Evolutionary conservation across 1,140 invertebrate species (phyloP), one percentile per base, ranked within the genome.

Genomic region (Contarinia nasturtii): DNA sequence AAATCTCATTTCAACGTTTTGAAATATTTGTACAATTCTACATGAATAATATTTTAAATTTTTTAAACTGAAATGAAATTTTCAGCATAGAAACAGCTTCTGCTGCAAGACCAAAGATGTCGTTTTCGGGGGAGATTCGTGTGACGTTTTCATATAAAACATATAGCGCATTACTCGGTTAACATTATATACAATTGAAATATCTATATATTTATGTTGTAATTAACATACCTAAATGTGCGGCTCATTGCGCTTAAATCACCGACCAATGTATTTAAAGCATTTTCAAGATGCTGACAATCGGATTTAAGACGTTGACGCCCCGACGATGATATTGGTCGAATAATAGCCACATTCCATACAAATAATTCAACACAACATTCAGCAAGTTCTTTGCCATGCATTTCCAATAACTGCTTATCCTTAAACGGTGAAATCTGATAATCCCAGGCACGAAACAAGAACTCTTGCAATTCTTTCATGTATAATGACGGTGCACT

Each of bases 401-500:
- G 77, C 76, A 75, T 75, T 57, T 77, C 67, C 33, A 86, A 69
- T 49, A 83, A 67, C 50, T 76, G 68, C 53, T 74, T 72, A 59
- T 83, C 81, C 50, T 79, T 73, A 54, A 81, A 90, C 37, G 75
- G 69, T n/a, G 69, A 59, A 18, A 90, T 67, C 59, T 89, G 89
- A 48, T 80, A 77, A 20, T 70, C 70, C 46, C 77, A 75, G 14
- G 77, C 83, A 51, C 91, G 71, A 11, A 72, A 66, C 47, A 95
- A 77, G 65, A 96, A 95, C 48, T 82, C 76, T 60, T 90, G 86
- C 7, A 96, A 64, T 63, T 96, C 92, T 57, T 82, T 79, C 82
- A 96, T 91, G 57, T 95, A 96, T 42, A 90, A 76, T 7, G 89
- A 94, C 50, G 75, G 76, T 17, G 65, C 66, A 14, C 67, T 58